Evolutionary conservation across 2,888 invertebrate genomes (phyloP).

Genomic region (Julus scandinavius): DNA sequence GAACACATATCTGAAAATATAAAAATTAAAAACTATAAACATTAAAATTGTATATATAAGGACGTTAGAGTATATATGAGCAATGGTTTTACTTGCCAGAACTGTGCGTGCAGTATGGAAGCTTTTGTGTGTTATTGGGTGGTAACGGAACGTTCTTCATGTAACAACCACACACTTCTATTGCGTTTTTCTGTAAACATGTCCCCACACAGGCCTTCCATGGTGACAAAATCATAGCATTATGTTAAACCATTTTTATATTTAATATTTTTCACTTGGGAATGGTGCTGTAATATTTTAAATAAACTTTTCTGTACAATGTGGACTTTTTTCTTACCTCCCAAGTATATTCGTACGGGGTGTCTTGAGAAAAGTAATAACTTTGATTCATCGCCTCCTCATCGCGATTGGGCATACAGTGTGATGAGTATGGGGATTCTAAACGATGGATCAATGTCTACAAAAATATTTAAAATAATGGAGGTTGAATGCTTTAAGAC

Average conservation of each 20-base stretch:
- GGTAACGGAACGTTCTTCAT: slow-evolving; percentile 32
- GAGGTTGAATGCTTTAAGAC: too few relatives aligned
- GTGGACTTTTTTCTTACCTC: neutral
- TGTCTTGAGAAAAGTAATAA: neutral
- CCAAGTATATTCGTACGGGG: neutral
- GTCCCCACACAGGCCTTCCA: slow-evolving; percentile 40
- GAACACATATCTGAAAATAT: neutral
- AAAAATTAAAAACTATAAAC: too few relatives aligned
- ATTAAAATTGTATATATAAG: too few relatives aligned
- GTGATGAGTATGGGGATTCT: neutral
- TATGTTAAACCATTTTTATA: too few relatives aligned
- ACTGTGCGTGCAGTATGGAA: neutral
- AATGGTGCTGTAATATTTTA: too few relatives aligned
- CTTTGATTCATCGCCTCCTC: neutral
- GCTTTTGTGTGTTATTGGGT: neutral
- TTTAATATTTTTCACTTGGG: too few relatives aligned
- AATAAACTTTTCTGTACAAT: too few relatives aligned
- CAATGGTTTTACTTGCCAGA: neutral
- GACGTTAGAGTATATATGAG: too few relatives aligned
- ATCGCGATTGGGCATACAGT: neutral
- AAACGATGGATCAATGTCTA: neutral
- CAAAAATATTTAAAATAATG: too few relatives aligned
- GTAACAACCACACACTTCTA: slow-evolving; percentile 13
- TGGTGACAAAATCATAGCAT: neutral
- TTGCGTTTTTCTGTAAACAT: slow-evolving; percentile 4